Conservation (phyloP, 2,113 vertebrate species). For the Fregetta grallaria region DNA sequence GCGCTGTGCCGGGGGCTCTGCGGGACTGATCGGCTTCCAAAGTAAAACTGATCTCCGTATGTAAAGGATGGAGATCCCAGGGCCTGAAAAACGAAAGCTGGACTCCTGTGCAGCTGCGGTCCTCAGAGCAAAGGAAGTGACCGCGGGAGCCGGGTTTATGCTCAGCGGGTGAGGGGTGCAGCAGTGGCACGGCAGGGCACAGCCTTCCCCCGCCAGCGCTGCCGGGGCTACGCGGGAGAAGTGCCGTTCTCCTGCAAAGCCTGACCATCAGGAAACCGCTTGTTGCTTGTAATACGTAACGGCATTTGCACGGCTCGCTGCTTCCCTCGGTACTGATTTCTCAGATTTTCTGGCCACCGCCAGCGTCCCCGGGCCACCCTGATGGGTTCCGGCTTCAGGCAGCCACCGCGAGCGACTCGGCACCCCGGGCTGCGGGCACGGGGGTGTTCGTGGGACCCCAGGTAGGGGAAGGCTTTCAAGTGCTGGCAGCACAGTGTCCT, state of each 20-base stretch:
- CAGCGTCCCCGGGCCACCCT: fast-evolving
- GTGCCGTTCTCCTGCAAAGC: background rate
- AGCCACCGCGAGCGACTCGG: fast-evolving
- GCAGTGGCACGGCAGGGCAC: too few relatives aligned
- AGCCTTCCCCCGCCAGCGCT: fast-evolving
- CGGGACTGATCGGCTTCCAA: fast-evolving
- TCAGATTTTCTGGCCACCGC: background rate
- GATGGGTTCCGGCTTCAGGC: background rate
- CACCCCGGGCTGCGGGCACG: fast-evolving
- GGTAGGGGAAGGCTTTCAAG: background rate
- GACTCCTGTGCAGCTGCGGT: background rate
- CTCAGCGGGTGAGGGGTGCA: too few relatives aligned
- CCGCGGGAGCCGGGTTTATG: too few relatives aligned
- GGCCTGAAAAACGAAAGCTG: background rate
- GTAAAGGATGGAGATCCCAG: background rate
- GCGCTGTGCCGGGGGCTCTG: background rate
- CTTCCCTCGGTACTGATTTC: background rate
- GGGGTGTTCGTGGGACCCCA: fast-evolving
- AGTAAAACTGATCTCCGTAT: background rate
- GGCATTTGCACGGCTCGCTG: background rate
- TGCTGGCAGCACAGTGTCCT: background rate
- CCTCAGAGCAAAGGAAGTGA: background rate
- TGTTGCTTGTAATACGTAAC: fast-evolving
- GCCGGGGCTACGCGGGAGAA: background rate
- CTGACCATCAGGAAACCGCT: background rate